These are phyloP conservation scores for Graphium colonna DNA, from an alignment of 2,888 invertebrate genomes.

Conservation along the genomic window DNA sequence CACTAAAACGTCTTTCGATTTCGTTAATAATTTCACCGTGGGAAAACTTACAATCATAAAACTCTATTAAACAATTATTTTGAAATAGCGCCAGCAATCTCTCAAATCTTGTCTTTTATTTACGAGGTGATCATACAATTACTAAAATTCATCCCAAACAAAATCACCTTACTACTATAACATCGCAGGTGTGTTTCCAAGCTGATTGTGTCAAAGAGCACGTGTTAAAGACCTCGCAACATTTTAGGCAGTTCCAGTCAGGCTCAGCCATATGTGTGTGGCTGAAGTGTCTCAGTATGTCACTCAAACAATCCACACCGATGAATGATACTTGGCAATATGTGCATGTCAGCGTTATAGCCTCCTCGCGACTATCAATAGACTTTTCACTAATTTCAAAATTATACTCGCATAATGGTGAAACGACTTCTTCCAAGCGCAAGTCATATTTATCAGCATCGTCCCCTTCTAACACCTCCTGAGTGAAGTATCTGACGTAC, in stretches of 20 bases:
- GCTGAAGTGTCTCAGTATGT: background rate
- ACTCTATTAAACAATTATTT: too few relatives aligned
- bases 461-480: background rate
- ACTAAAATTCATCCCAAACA: too few relatives aligned
- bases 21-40: too few relatives aligned
- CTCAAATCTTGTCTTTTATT: too few relatives aligned
- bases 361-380: too few relatives aligned
- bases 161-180: too few relatives aligned
- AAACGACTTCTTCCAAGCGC: background rate
- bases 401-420: background rate
- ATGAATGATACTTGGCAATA: background rate
- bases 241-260: background rate
- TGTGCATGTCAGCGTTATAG: background rate
- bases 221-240: background rate
- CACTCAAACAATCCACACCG: background rate
- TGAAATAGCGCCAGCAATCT: too few relatives aligned
- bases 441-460: background rate
- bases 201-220: background rate
- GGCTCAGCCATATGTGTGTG: background rate
- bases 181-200: background rate
- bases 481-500: background rate
- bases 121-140: too few relatives aligned
- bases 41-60: too few relatives aligned
- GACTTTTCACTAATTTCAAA: background rate
- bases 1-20: too few relatives aligned